Evolutionary conservation across 2,888 invertebrate species (phyloP).

Genomic region (Adelognathus sp.): DNA sequence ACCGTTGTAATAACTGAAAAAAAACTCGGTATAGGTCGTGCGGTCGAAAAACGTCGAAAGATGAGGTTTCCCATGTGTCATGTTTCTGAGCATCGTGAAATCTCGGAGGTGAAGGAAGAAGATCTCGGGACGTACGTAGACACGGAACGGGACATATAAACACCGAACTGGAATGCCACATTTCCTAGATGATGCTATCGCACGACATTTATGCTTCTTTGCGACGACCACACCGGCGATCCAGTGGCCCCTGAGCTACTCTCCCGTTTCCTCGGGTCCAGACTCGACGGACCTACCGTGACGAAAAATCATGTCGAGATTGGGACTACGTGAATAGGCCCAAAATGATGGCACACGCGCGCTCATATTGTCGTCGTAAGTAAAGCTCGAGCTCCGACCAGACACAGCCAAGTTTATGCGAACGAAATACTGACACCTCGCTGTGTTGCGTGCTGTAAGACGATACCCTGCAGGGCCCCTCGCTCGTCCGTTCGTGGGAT

Average conservation of each 20-base stretch:
- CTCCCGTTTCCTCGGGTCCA: neutral
- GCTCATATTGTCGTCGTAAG: neutral
- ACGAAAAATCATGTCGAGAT: slow-evolving; percentile 8
- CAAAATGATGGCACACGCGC: neutral
- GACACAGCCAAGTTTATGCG: slow-evolving; percentile 54
- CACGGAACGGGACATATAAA: slow-evolving; percentile 67
- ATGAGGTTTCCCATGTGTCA: slow-evolving; percentile 18
- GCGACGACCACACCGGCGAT: slow-evolving; percentile 63
- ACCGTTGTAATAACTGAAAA: slow-evolving; percentile 19
- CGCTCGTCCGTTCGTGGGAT: neutral
- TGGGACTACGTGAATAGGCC: neutral
- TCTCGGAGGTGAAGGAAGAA: slow-evolving; percentile 6
- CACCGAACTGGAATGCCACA: slow-evolving; percentile 69
- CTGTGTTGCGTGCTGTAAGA: slow-evolving; percentile 29
- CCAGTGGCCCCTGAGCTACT: neutral
- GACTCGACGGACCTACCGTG: slow-evolving; percentile 12
- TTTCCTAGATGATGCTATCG: slow-evolving; percentile 65
- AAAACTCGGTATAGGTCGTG: neutral
- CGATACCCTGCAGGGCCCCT: neutral
- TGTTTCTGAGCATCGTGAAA: slow-evolving; percentile 5
- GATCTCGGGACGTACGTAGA: neutral
- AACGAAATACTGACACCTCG: slow-evolving; percentile 56
- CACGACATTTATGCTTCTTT: slow-evolving; percentile 73
- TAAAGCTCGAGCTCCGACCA: slow-evolving; percentile 14
- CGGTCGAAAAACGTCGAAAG: neutral